Conservation (phyloP, 2,888 invertebrate species). For the Prenolepis imparis region DNA sequence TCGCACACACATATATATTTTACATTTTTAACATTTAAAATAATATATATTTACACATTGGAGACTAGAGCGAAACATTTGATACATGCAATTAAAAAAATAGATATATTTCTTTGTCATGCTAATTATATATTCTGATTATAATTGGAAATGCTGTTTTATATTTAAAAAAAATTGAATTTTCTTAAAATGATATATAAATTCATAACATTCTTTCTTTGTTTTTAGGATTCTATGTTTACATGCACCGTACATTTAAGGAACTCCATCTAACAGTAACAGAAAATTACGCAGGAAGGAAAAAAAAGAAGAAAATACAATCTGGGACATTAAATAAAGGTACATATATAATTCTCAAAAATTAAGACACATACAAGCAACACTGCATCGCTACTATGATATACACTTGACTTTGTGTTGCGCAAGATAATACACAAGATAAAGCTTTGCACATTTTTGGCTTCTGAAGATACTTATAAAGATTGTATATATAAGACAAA, state of each 20-base stretch:
- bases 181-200: background rate
- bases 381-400: background rate
- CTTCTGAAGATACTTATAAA: background rate
- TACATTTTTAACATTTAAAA: background rate
- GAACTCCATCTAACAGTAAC: background rate
- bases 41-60: background rate
- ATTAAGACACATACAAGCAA: background rate
- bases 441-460: background rate
- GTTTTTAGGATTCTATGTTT: background rate
- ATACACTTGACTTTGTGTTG: background rate
- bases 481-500: background rate
- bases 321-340: background rate
- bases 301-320: background rate
- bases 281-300: background rate
- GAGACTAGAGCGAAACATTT: background rate
- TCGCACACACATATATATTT: background rate
- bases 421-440: background rate
- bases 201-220: background rate
- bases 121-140: slow-evolving; percentile 4
- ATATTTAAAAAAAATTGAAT: background rate
- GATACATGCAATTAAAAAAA: slow-evolving; percentile 9
- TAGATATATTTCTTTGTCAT: background rate
- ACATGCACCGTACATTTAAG: background rate
- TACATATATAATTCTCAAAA: slow-evolving; percentile 8
- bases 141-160: background rate